Evolutionary conservation across 1,140 invertebrate species (phyloP).

Genomic region (Bursaphelenchus mucronatus): DNA sequence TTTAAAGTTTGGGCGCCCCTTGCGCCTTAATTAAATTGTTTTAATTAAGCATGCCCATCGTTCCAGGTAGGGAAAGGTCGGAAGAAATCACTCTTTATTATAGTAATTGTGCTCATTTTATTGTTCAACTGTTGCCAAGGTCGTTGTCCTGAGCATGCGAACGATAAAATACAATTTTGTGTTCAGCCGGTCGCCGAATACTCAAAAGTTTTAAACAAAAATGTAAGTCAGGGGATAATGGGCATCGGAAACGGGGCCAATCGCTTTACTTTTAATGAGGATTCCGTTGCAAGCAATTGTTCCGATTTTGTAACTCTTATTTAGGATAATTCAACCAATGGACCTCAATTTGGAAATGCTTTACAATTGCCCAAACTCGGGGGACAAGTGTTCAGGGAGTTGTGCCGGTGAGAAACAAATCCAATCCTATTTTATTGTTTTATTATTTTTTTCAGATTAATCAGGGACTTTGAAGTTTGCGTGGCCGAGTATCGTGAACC

Average conservation of each 20-base stretch:
- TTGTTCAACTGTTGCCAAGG: constrained; percentile 11
- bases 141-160: constrained; percentile 44
- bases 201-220: constrained; percentile 56
- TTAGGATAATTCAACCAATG: constrained; percentile 36
- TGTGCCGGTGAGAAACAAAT: constrained; percentile 46
- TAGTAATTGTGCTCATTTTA: constrained; percentile 1
- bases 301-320: constrained; percentile 15
- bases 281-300: not conserved
- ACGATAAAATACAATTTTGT: constrained; percentile 52
- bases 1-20: too few relatives aligned
- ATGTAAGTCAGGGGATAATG: constrained; percentile 28
- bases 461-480: constrained; percentile 54
- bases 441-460: constrained; percentile 47
- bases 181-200: constrained; percentile 59
- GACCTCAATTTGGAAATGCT: constrained; percentile 47
- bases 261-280: not conserved
- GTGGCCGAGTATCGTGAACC: constrained; percentile 40
- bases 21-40: too few relatives aligned
- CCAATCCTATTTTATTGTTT: constrained; percentile 27
- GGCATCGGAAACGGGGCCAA: constrained; percentile 6
- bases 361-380: constrained; percentile 57
- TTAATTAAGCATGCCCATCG: too few relatives aligned
- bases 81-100: too few relatives aligned
- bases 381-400: constrained; percentile 56
- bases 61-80: too few relatives aligned